These are phyloP conservation scores for Holothuria glaberrima DNA, from an alignment of 35 echinoderm and acorn worm genomes.

Conservation along the genomic window DNA sequence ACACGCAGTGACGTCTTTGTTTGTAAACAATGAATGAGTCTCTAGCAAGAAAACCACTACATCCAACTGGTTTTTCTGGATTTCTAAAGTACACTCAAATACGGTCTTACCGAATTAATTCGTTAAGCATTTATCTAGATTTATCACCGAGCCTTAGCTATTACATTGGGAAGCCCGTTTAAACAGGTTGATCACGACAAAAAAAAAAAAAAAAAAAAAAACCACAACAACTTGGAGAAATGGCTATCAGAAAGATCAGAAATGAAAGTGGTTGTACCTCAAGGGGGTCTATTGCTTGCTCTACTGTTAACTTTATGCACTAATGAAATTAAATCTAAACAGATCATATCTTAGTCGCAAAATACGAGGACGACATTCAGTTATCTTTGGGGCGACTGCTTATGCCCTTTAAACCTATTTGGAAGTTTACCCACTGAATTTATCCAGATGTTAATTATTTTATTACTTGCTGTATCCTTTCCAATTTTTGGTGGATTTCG, in stretches of 20 bases:
- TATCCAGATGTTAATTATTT: background rate
- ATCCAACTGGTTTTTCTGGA: too few relatives aligned
- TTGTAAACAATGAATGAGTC: too few relatives aligned
- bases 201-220: too few relatives aligned
- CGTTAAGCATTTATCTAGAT: background rate
- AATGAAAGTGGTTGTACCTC: background rate
- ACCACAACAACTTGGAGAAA: background rate
- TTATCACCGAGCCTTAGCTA: background rate
- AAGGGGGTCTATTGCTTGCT: background rate
- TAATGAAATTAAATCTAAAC: constrained; percentile 9
- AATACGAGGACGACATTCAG: background rate
- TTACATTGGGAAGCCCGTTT: background rate
- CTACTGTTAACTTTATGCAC: constrained; percentile 15
- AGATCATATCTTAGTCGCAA: background rate
- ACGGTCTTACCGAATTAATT: too few relatives aligned
- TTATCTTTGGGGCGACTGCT: too few relatives aligned
- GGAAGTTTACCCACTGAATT: background rate
- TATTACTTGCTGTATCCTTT: background rate
- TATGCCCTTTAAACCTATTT: background rate
- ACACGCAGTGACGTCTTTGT: too few relatives aligned
- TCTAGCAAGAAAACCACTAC: too few relatives aligned
- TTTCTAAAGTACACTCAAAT: too few relatives aligned
- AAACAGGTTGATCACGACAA: background rate
- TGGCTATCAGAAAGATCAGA: background rate
- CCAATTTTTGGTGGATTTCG: too few relatives aligned